Base-by-base conservation (phyloP, 2,113 vertebrate genomes). In the Mus spicilegus region DNA sequence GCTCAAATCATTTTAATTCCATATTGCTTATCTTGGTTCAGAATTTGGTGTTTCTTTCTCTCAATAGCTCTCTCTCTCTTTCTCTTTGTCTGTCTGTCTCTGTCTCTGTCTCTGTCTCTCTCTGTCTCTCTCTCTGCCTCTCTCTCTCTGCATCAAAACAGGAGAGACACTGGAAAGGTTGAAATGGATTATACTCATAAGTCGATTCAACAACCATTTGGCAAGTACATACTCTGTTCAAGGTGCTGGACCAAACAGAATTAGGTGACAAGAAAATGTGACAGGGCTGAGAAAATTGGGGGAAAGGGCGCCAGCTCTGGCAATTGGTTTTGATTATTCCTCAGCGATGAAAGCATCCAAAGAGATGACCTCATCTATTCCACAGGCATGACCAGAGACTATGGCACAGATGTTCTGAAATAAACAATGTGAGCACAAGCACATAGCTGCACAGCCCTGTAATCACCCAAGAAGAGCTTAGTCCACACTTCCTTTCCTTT, bases 301-400 rank as follows among this genome's bases (percentile, higher is more conserved):
- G 81, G 67, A 96, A 97, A 97, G 93, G 94, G 78, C 33, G 89
- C 6, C 58, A 81, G 73, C 92, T 90, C 92, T 82, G 94, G 96
- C 3, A 81, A 75, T 91, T 87, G 89, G 69, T 98, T 98, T 97
- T 96, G 92, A 98, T 98, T 97, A 91, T 95, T 97, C 97, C 96
- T 98, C 97, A 97, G 95, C 97, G 96, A 98, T 96, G 89, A 76
- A 97, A 93, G 90, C 91, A 97, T 97, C 94, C 97, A 97, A 78
- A 93, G 96, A 97, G 97, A 97, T 98, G 98, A 96, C 97, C 97
- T 99, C 98, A 98, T 88, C 13, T 98, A 84, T 98, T 98, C 98
- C 93, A 0, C 97, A 97, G 97, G 96, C 98, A 87, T 97, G 97
- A 98, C 97, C 96, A 88, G 96, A 98, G 96, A 5, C 6, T 75